These are phyloP conservation scores for Papilio elwesi DNA, from an alignment of 2,888 invertebrate genomes.

Conservation along the genomic window DNA sequence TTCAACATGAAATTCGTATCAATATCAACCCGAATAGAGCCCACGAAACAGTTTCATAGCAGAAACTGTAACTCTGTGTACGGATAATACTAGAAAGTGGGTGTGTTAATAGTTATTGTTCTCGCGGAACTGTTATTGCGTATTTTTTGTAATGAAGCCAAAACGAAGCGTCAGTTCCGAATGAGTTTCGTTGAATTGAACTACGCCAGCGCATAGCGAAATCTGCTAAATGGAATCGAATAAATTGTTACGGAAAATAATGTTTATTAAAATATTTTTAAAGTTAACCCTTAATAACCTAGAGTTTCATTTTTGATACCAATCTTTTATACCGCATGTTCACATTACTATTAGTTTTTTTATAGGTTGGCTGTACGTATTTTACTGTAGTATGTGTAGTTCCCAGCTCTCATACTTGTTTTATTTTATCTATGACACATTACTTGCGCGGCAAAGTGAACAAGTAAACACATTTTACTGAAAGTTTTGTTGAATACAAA, in stretches of 20 bases:
- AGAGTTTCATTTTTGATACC: too few relatives aligned
- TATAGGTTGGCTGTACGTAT: too few relatives aligned
- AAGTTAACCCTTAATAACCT: too few relatives aligned
- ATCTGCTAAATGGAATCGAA: constrained; percentile 15
- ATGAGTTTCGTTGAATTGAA: constrained; percentile 32
- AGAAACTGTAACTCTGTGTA: constrained; percentile 21
- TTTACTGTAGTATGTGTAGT: too few relatives aligned
- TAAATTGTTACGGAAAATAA: constrained; percentile 7
- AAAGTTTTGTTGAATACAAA: too few relatives aligned
- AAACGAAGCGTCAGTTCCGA: constrained; percentile 48
- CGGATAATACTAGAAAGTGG: constrained; percentile 61
- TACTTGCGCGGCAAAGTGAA: too few relatives aligned
- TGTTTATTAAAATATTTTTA: constrained; percentile 12
- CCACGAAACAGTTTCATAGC: not conserved
- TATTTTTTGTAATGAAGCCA: constrained; percentile 71
- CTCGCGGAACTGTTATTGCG: constrained; percentile 67
- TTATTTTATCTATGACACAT: too few relatives aligned
- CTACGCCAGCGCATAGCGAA: constrained; percentile 11
- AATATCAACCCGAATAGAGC: constrained; percentile 19
- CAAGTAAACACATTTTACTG: too few relatives aligned
- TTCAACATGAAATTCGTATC: constrained; percentile 4
- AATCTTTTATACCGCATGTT: too few relatives aligned
- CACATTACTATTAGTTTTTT: too few relatives aligned
- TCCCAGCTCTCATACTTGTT: too few relatives aligned
- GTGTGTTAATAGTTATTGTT: constrained; percentile 72